A percentile compares a stretch with the other conserved stretches of the same genome.
Conservation (phyloP, 2,888 invertebrate genomes). For the Amblyteles armatorius region DNA sequence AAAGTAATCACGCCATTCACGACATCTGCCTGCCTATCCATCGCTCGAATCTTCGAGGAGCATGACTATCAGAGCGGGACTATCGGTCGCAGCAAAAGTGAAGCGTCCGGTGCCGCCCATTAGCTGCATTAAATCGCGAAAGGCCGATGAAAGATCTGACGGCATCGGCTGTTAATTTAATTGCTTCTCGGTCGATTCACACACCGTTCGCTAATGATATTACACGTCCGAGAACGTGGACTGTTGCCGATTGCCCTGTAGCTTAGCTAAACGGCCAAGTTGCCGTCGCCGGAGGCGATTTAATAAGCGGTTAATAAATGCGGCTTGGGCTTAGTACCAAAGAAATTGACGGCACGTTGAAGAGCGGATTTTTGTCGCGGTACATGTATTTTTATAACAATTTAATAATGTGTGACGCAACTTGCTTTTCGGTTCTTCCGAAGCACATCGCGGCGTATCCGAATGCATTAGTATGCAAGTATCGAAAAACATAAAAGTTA, state of each 20-base stretch:
- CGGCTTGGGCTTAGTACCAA: not conserved
- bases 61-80: not conserved
- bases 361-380: too few species aligned
- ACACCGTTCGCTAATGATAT: not conserved
- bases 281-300: not conserved
- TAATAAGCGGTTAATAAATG: not conserved
- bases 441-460: too few species aligned
- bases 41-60: not conserved
- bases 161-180: not conserved
- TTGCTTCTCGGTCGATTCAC: not conserved
- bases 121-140: constrained; percentile 7
- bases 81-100: not conserved
- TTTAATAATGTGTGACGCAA: too few species aligned
- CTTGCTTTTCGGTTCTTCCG: too few species aligned
- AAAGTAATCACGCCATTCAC: not conserved
- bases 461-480: too few species aligned
- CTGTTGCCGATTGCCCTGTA: not conserved
- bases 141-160: not conserved
- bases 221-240: not conserved
- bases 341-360: too few species aligned
- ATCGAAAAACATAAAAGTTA: too few species aligned
- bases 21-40: constrained; percentile 9
- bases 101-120: not conserved
- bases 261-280: not conserved
- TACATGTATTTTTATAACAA: too few species aligned